These are phyloP conservation scores for Erpetoichthys calabaricus DNA, from an alignment of 2,797 vertebrate species.

Conservation along the genomic window DNA sequence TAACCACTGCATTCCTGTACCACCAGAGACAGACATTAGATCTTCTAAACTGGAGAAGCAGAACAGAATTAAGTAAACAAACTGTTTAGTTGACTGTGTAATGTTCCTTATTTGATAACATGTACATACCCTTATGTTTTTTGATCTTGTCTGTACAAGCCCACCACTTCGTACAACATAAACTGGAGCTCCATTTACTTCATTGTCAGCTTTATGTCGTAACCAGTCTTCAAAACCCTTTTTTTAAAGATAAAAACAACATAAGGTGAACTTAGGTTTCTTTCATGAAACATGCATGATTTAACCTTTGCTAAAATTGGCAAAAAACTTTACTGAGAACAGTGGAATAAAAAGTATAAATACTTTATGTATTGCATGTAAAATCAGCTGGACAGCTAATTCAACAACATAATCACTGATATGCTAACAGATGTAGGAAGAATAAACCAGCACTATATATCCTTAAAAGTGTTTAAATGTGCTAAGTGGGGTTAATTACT, in stretches of 20 bases:
- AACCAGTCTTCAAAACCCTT: slow-evolving; percentile 97
- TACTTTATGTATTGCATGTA: no score
- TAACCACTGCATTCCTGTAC: no score
- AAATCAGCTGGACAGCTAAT: not conserved
- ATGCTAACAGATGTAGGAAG: not conserved
- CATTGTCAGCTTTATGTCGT: slow-evolving; percentile 92
- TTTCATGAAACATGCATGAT: not conserved
- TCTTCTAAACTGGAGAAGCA: no score
- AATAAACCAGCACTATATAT: no score
- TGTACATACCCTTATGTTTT: slow-evolving; percentile 81
- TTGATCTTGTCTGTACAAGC: slow-evolving; percentile 92
- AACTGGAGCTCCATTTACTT: slow-evolving; percentile 91
- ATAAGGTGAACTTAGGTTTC: not conserved
- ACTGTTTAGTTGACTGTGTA: no score
- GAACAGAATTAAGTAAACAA: no score
- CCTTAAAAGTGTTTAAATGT: no score
- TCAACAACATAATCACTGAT: not conserved
- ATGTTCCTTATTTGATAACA: no score
- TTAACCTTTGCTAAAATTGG: not conserved
- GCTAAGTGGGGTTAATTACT: no score
- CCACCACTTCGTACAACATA: slow-evolving; percentile 93
- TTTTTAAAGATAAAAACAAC: slow-evolving; percentile 2
- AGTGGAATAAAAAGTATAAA: no score
- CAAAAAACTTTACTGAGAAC: no score
- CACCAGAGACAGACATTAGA: no score